A percentile compares a stretch with the other conserved stretches of the same genome.
These are phyloP conservation scores for Brenthis daphne DNA, from an alignment of 2,888 invertebrate species.

Conservation along the genomic window DNA sequence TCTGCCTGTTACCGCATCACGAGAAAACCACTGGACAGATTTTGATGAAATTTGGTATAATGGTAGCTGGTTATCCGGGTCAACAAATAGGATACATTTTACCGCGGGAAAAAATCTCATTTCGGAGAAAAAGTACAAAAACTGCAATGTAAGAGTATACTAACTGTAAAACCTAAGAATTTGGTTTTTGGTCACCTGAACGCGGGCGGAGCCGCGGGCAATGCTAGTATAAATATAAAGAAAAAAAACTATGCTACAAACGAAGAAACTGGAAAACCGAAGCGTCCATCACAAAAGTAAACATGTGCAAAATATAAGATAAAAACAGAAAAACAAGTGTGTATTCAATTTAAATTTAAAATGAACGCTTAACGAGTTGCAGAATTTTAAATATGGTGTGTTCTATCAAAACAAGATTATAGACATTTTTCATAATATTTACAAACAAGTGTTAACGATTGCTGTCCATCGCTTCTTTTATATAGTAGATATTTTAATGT, in stretches of 20 bases:
- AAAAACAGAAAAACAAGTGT: conserved; percentile 28
- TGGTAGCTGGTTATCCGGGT: too few species aligned
- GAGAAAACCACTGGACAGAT: too few species aligned
- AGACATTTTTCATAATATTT: not conserved
- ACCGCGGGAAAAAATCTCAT: too few species aligned
- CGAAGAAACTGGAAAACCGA: conserved; percentile 1
- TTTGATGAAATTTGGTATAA: too few species aligned
- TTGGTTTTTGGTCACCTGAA: too few species aligned
- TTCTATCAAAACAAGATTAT: conserved; percentile 20
- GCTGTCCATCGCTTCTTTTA: conserved; percentile 1
- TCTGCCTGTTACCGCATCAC: too few species aligned
- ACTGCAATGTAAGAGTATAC: too few species aligned
- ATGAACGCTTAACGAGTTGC: conserved; percentile 32
- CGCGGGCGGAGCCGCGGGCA: too few species aligned
- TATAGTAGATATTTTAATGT: too few species aligned
- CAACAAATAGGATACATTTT: too few species aligned
- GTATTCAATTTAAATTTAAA: conserved; percentile 35
- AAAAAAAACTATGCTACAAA: not conserved
- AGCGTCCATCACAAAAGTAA: conserved; percentile 13
- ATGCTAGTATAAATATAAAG: not conserved
- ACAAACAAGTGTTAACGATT: not conserved
- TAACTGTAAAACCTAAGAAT: too few species aligned
- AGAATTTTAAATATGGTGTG: conserved; percentile 37
- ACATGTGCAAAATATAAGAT: conserved; percentile 20
- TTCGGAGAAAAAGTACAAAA: too few species aligned